Conservation (phyloP, 2,113 vertebrate species). For the Lanius ludovicianus region DNA sequence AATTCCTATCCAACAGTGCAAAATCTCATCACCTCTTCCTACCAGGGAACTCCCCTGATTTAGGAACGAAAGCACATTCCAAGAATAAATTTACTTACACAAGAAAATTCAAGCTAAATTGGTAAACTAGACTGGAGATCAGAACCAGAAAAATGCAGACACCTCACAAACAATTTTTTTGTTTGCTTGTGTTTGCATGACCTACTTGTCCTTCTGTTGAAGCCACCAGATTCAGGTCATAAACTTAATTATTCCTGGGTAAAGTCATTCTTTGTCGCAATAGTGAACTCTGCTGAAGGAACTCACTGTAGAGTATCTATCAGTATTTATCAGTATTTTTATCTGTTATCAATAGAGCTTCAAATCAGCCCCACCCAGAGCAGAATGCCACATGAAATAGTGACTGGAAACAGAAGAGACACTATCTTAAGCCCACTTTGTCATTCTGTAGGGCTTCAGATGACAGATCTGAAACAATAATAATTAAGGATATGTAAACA, state of each 20-base stretch:
- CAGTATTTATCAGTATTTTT: background rate
- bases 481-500: background rate
- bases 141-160: background rate
- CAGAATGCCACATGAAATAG: background rate
- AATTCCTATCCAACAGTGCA: background rate
- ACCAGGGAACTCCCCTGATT: background rate
- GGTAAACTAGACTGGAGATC: background rate
- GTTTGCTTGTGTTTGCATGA: rapidly evolving
- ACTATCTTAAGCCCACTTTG: background rate
- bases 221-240: background rate
- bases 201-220: background rate
- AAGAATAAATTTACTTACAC: background rate
- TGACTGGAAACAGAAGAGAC: background rate
- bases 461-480: background rate
- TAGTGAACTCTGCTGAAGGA: background rate
- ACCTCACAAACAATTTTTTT: background rate
- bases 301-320: background rate
- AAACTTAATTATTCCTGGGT: background rate
- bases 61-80: rapidly evolving
- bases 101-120: background rate
- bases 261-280: background rate
- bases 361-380: rapidly evolving
- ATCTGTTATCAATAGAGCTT: background rate
- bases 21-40: background rate
- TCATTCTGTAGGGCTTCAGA: background rate